Evolutionary conservation across 2,113 vertebrate species (phyloP).

Genomic region (Agelaius tricolor): DNA sequence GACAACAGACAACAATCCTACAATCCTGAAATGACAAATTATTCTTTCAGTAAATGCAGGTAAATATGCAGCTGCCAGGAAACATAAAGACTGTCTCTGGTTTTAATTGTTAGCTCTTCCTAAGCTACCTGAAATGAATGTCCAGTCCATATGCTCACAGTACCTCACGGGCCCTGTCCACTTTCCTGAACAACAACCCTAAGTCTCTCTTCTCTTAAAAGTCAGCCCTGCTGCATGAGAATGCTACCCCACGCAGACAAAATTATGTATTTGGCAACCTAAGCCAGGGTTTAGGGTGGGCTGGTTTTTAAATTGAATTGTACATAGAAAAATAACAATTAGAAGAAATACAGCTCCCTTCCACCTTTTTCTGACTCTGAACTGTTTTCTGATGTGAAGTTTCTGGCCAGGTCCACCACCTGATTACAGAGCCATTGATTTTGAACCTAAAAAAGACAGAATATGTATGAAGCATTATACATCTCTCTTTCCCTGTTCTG

Average conservation of each 20-base stretch:
- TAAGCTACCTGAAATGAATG: neutral
- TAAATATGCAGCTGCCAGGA: neutral
- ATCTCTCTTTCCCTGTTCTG: neutral
- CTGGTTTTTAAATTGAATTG: neutral
- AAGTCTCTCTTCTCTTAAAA: neutral
- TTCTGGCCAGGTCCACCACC: neutral
- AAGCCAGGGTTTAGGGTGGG: neutral
- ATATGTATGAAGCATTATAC: neutral
- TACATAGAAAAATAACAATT: neutral
- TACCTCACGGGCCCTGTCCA: neutral
- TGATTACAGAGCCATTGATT: neutral
- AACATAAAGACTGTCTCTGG: neutral
- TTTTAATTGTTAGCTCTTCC: neutral
- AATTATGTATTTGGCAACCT: neutral
- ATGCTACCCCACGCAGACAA: neutral
- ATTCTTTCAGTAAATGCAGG: neutral
- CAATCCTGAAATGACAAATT: neutral
- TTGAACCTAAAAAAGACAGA: neutral
- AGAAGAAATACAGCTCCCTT: neutral
- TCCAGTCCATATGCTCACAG: neutral
- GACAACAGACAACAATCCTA: neutral
- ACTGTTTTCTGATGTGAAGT: neutral
- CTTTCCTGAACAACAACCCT: neutral
- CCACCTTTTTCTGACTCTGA: neutral
- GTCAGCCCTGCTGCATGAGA: neutral